These are phyloP conservation scores for Papilio polyxenes DNA, from an alignment of 1,140 invertebrate genomes.

Conservation along the genomic window DNA sequence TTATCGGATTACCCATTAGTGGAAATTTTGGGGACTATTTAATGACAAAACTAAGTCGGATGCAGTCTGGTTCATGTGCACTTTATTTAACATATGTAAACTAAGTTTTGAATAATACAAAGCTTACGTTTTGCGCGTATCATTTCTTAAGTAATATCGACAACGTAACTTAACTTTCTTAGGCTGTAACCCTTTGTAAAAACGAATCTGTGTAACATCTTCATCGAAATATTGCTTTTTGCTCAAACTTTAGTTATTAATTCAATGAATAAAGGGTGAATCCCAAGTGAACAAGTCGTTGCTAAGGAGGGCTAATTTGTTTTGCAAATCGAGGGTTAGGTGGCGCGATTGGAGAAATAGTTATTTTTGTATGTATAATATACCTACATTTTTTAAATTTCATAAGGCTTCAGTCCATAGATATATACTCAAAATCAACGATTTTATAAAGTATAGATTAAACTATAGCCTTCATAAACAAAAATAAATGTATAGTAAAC, in stretches of 20 bases:
- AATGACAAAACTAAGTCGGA: not conserved
- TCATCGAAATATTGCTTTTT: not conserved
- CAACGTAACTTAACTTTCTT: too few species aligned
- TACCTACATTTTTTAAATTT: constrained; percentile 5
- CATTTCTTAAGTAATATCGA: too few species aligned
- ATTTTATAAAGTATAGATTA: not conserved
- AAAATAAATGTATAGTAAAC: constrained; percentile 26
- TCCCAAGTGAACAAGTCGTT: constrained; percentile 40
- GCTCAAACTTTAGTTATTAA: not conserved
- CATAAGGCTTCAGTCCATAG: not conserved
- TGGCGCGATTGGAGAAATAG: constrained; percentile 30
- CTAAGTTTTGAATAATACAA: not conserved
- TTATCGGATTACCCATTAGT: constrained; percentile 24
- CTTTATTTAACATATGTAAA: not conserved
- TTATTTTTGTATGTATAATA: constrained; percentile 7
- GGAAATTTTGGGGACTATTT: not conserved
- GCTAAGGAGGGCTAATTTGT: constrained; percentile 66
- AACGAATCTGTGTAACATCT: not conserved
- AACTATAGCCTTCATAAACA: not conserved
- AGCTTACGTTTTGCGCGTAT: too few species aligned
- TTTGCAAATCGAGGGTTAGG: constrained; percentile 67
- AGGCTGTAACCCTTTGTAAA: too few species aligned
- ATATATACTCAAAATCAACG: too few species aligned
- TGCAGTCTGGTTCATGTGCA: not conserved
- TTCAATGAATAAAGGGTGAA: constrained; percentile 22